Conservation (phyloP, 1,140 invertebrate genomes). For the Penaeus japonicus region DNA sequence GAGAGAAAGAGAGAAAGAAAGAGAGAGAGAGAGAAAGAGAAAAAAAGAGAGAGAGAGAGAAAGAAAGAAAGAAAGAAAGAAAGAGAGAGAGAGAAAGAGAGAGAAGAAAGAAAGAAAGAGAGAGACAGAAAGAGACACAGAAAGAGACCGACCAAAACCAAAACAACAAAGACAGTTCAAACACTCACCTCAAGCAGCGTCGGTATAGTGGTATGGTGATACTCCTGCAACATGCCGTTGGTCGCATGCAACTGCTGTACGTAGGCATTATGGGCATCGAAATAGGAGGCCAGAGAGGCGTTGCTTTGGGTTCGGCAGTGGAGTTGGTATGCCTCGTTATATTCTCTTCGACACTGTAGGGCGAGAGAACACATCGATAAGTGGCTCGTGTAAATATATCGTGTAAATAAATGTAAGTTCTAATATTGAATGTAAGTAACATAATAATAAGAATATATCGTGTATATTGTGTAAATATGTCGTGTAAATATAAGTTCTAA, state of each 20-base stretch:
- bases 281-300: slow-evolving; percentile 78
- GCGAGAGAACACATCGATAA: too few relatives aligned
- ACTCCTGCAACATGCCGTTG: slow-evolving; percentile 83
- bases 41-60: slow-evolving; percentile 16
- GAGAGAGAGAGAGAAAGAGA: background rate
- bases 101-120: background rate
- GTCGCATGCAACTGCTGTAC: slow-evolving; percentile 90
- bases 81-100: background rate
- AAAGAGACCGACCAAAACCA: background rate
- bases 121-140: background rate
- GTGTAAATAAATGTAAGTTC: too few relatives aligned
- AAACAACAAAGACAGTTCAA: background rate
- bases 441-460: too few relatives aligned
- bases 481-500: too few relatives aligned
- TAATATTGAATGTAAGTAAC: too few relatives aligned
- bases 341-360: slow-evolving; percentile 68
- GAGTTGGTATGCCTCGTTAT: slow-evolving; percentile 81
- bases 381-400: too few relatives aligned
- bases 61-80: background rate
- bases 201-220: slow-evolving; percentile 78
- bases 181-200: slow-evolving; percentile 76
- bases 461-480: too few relatives aligned
- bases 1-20: background rate
- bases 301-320: slow-evolving; percentile 72
- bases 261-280: slow-evolving; percentile 92